Conservation (phyloP, 2,888 invertebrate genomes). For the Latrodectus hesperus region DNA sequence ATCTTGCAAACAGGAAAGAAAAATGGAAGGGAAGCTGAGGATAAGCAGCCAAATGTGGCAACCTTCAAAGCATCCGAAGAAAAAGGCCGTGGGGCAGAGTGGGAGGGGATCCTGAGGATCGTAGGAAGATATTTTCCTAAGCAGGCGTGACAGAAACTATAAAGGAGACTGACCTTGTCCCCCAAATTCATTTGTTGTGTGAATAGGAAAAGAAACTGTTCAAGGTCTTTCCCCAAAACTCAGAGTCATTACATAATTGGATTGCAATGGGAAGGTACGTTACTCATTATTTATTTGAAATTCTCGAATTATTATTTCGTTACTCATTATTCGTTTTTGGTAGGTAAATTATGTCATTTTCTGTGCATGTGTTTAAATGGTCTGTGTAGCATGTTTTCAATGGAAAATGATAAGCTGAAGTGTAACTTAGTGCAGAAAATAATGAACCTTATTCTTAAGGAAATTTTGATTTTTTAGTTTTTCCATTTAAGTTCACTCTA, state of each 20-base stretch:
- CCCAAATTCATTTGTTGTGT: slow-evolving; percentile 54
- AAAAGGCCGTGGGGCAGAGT: slow-evolving; percentile 6
- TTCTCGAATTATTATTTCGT: no score
- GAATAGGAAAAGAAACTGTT: slow-evolving; percentile 2
- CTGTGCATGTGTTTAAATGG: neutral
- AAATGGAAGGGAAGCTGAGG: neutral
- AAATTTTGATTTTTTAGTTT: no score
- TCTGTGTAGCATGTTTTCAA: neutral
- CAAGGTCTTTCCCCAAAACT: slow-evolving; percentile 9
- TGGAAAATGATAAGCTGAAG: no score
- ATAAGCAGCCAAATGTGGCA: slow-evolving; percentile 50
- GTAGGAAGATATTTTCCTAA: slow-evolving; percentile 24
- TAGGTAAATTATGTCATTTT: neutral
- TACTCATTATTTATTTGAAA: neutral
- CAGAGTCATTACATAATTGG: slow-evolving; percentile 18
- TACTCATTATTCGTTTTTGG: neutral
- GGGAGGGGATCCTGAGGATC: slow-evolving; percentile 15
- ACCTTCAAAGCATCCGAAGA: neutral
- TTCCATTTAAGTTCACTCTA: no score
- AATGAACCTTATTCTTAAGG: no score
- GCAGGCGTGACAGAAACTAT: slow-evolving; percentile 63
- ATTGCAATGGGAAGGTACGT: slow-evolving; percentile 13
- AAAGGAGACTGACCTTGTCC: slow-evolving; percentile 62
- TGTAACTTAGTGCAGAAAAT: no score
- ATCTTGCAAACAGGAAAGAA: no score